Evolutionary conservation across 2,797 vertebrate species (phyloP), one percentile per base, ranked within the genome.

Genomic region (Lepus oiostolus): DNA sequence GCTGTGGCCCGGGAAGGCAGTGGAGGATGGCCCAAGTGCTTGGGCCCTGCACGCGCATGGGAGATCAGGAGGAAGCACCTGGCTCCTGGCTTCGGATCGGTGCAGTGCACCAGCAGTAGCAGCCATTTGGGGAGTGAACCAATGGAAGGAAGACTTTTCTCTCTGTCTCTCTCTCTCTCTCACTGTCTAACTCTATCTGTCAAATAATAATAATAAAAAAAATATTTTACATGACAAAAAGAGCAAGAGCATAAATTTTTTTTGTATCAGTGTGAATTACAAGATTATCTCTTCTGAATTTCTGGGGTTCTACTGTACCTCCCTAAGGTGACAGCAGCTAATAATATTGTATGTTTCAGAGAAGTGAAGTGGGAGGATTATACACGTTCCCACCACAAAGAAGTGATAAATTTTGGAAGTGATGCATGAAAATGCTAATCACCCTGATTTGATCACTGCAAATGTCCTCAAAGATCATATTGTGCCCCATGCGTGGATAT

Each of bases 311-410:
- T 80, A 14, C 32, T 79, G 11, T 3, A 9, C 10, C 52, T 58
- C 54, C 54, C 54, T 16, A 35, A 63, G 24, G 42, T 77, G 21
- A 85, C 65, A 79, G 26, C 63, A 38, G 19, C 28, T 85, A 77
- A 17, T 79, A 79, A 42, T 28, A 35, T 42, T 12, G 24, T 58
- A n/a, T 58, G 68, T 89, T 94, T 85, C 81, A 90, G 71, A 90
- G 54, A 28, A 32, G 13, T 2, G 11, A 42, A 93, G 70, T 35
- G 35, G 47, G 38, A 72, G 35, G 52, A 62, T 85, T 85, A 60
- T 42, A 76, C 75, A 22, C 30, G 70, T 68, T 42, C 63, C 75
- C 22, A 88, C n/a, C 1, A 13, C 50, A 88, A 88, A 83, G 17
- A 68, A 75, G 81, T 28, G 60, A 54, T 60, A 82, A 75, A 32